A percentile compares a stretch with the other conserved stretches of the same genome.
Evolutionary conservation across 35 echinoderm and acorn worm genomes (phyloP).

Genomic region (Diadema setosum): DNA sequence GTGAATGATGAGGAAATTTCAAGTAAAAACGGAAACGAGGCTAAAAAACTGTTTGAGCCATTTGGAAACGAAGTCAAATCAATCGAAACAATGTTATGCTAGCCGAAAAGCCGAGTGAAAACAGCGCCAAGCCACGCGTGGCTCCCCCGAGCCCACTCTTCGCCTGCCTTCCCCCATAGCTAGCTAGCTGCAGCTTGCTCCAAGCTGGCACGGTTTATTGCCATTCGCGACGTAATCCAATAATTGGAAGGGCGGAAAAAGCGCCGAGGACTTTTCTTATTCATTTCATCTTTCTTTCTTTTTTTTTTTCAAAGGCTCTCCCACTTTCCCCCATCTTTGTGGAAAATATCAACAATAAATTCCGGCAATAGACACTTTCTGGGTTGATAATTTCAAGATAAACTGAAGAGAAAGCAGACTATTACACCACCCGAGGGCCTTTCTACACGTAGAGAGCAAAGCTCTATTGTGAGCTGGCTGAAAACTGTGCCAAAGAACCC

Average conservation of each 20-base stretch:
- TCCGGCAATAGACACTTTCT: background rate
- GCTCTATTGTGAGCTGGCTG: no score
- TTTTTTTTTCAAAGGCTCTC: background rate
- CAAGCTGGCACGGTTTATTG: background rate
- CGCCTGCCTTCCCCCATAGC: no score
- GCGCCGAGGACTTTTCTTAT: background rate
- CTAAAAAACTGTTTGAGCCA: background rate
- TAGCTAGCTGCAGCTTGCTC: no score
- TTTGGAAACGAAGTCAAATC: background rate
- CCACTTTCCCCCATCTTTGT: no score
- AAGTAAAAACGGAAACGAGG: background rate
- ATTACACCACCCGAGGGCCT: background rate
- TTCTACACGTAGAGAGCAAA: no score
- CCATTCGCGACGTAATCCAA: background rate
- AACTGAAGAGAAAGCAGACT: background rate
- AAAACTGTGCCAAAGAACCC: no score
- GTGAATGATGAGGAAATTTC: background rate
- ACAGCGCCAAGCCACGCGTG: background rate
- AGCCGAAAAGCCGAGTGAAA: background rate
- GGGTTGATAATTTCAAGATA: background rate
- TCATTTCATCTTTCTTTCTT: background rate
- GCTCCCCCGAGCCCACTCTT: background rate
- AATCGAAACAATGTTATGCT: constrained; percentile 16
- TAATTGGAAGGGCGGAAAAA: background rate
- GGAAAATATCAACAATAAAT: no score